Percentiles rank a stretch among this genome's conserved stretches.
Evolutionary conservation across 2,113 vertebrate species (phyloP).

Genomic region (Apaloderma vittatum): DNA sequence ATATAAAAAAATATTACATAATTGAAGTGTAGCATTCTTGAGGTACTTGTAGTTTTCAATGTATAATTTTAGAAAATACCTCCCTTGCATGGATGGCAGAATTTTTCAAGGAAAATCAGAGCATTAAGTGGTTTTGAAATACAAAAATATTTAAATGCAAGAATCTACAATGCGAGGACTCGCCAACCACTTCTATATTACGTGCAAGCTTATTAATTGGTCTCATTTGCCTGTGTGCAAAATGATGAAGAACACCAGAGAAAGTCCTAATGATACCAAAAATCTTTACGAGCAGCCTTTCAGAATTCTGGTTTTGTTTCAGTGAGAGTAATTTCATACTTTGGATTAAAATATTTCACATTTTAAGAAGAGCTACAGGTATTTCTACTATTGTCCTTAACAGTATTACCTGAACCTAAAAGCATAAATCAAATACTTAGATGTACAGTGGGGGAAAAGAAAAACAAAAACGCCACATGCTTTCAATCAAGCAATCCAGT

Average conservation of each 20-base stretch:
- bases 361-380: background rate
- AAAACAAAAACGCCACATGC: too few species aligned
- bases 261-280: background rate
- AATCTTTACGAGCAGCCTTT: background rate
- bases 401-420: background rate
- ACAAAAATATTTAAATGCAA: conserved; percentile 27
- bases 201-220: background rate
- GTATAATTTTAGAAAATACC: background rate
- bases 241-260: background rate
- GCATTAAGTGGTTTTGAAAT: background rate
- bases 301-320: background rate
- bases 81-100: background rate
- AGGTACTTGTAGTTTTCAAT: background rate
- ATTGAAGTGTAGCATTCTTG: background rate
- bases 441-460: background rate
- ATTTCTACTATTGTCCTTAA: background rate
- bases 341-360: background rate
- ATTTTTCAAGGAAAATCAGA: background rate
- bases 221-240: background rate
- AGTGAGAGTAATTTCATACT: background rate
- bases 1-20: background rate
- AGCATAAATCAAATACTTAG: background rate
- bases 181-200: background rate
- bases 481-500: background rate
- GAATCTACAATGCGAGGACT: background rate